Evolutionary conservation across 2,797 vertebrate genomes (phyloP).

Genomic region (Meriones psammophilus): DNA sequence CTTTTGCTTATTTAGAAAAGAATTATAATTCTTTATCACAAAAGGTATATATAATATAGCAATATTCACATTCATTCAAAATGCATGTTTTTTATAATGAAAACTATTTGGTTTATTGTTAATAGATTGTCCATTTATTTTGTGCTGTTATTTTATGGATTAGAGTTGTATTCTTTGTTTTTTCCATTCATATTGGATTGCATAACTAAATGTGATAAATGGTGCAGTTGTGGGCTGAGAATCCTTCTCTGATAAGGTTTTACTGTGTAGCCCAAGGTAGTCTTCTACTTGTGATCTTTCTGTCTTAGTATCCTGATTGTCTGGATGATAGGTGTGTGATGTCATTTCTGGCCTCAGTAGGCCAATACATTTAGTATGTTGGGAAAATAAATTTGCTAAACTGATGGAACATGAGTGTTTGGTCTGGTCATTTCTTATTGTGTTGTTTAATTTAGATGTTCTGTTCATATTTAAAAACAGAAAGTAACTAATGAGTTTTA

Average conservation of each 20-base stretch:
- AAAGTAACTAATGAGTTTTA: conserved; percentile 16
- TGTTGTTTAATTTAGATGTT: neutral
- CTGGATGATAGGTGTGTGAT: neutral
- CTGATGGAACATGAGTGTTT: neutral
- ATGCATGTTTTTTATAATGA: neutral
- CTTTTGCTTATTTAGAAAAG: conserved; percentile 63
- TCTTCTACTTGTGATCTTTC: neutral
- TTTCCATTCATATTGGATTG: conserved; percentile 20
- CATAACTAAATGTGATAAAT: neutral
- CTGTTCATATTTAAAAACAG: conserved; percentile 1
- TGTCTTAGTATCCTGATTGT: neutral
- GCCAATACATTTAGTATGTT: conserved; percentile 18
- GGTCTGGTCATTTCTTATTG: neutral
- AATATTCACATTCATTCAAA: conserved; percentile 5
- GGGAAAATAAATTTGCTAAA: conserved; percentile 9
- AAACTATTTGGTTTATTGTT: conserved; percentile 37
- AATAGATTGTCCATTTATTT: neutral
- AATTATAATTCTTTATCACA: conserved; percentile 47
- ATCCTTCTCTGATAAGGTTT: neutral
- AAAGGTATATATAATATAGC: neutral
- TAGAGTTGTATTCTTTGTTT: neutral
- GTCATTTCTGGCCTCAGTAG: neutral
- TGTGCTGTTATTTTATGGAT: neutral
- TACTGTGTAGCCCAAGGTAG: neutral
- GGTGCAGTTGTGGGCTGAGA: neutral